These are phyloP conservation scores for Tapirus terrestris DNA, from an alignment of 2,113 vertebrate species.

Conservation along the genomic window DNA sequence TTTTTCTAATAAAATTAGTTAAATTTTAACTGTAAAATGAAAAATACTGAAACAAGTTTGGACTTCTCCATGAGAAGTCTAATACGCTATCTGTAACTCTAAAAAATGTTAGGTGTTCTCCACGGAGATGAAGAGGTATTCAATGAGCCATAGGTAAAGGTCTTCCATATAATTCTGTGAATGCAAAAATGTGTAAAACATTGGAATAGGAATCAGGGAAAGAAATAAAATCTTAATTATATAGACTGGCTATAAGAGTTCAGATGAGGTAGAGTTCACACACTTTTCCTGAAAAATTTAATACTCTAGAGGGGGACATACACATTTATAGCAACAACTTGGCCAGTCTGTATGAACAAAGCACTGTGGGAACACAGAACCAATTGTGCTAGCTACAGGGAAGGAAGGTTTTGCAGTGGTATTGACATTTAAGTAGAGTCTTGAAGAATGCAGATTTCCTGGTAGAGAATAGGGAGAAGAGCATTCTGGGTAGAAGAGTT, in stretches of 20 bases:
- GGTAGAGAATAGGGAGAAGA: not conserved
- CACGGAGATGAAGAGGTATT: slow-evolving; percentile 75
- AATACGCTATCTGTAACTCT: slow-evolving; percentile 61
- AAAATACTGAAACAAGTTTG: slow-evolving; percentile 54
- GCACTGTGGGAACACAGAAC: not conserved
- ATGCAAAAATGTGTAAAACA: slow-evolving; percentile 69
- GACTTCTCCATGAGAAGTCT: slow-evolving; percentile 49
- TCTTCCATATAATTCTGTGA: slow-evolving; percentile 77
- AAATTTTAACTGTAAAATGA: slow-evolving; percentile 80
- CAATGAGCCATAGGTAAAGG: slow-evolving; percentile 72
- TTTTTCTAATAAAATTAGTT: slow-evolving; percentile 73
- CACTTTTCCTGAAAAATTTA: not conserved
- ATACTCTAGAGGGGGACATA: not conserved
- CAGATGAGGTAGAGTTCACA: not conserved
- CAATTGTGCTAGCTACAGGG: fast-evolving
- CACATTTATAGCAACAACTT: not conserved
- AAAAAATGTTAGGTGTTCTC: slow-evolving; percentile 58
- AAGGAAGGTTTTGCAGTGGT: not conserved
- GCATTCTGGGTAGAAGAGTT: not conserved
- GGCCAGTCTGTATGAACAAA: not conserved
- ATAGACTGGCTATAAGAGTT: slow-evolving; percentile 33
- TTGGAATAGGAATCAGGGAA: slow-evolving; percentile 46
- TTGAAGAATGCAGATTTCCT: not conserved
- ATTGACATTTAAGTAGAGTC: not conserved
- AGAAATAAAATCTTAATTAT: slow-evolving; percentile 73